phyloP scores from a whole-genome alignment of 2,113 vertebrate genomes.

The Oncorhynchus masou region DNA sequence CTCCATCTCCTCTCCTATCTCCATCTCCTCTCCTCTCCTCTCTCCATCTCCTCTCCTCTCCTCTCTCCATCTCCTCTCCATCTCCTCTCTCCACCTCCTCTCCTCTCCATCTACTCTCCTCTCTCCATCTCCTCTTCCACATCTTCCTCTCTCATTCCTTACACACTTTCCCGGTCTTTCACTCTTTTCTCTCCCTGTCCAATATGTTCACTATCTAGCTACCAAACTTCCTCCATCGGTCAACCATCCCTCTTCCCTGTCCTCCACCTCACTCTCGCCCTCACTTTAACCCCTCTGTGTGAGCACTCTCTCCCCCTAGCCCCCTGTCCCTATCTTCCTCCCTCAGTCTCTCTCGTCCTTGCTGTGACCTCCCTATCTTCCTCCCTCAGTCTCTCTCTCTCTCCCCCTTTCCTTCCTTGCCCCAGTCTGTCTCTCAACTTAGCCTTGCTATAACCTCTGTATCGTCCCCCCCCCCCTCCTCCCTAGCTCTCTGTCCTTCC shows the following conservation, averaged over 20 bases:
- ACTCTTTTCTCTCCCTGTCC: not conserved
- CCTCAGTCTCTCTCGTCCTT: not conserved
- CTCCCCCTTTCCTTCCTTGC: not conserved
- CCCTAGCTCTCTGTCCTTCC: constrained; percentile 57
- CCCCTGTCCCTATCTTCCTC: not conserved
- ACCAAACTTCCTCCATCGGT: not conserved
- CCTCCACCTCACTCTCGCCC: not conserved
- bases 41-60: not conserved
- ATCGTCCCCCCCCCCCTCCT: not conserved
- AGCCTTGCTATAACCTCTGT: not conserved
- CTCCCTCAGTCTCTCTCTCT: too few species aligned
- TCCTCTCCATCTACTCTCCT: too few species aligned
- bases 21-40: too few species aligned
- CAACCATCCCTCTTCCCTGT: not conserved
- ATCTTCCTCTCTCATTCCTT: not conserved
- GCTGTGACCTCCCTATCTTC: not conserved
- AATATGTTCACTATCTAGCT: too few species aligned
- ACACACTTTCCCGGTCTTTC: not conserved
- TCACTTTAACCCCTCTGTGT: not conserved
- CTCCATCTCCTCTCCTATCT: not conserved
- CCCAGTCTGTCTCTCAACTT: not conserved
- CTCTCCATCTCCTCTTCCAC: not conserved
- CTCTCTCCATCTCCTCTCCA: not conserved
- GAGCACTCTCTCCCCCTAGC: not conserved
- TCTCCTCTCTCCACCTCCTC: not conserved